Evolutionary conservation across 2,113 vertebrate species (phyloP).

Genomic region (Chaetorhynchus papuensis): DNA sequence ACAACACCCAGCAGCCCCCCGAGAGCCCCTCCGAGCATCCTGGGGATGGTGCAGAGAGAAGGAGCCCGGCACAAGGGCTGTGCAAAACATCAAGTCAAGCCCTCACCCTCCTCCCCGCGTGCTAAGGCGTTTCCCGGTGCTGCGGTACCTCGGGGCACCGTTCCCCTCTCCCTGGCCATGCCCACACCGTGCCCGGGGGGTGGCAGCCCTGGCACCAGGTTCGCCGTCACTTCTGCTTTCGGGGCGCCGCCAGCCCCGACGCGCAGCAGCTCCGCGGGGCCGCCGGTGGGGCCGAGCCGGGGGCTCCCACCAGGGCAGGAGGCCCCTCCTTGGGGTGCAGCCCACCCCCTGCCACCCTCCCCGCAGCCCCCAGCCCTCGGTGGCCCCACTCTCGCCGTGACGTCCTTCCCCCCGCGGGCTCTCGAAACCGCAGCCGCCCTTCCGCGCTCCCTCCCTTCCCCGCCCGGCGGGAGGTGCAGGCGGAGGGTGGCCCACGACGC

Average conservation of each 20-base stretch:
- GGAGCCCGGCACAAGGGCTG: accelerated
- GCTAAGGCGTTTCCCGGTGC: accelerated
- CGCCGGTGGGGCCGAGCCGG: not conserved
- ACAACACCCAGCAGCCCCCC: not conserved
- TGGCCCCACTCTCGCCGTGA: not conserved
- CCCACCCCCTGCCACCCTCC: not conserved
- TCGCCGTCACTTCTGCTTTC: conserved; percentile 9
- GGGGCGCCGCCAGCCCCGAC: accelerated
- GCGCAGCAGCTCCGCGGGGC: not conserved
- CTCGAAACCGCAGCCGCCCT: not conserved
- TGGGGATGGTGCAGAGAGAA: accelerated
- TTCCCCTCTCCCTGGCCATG: not conserved
- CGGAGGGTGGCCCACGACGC: not conserved
- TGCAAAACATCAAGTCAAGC: not conserved
- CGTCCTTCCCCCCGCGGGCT: not conserved
- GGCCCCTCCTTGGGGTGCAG: not conserved
- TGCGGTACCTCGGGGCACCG: not conserved
- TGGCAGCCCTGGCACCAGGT: not conserved
- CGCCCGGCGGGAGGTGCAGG: not conserved
- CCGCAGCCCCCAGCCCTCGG: not conserved
- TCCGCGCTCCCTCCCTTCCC: not conserved
- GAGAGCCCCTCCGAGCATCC: not conserved
- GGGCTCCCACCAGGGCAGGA: not conserved
- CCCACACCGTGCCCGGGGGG: not conserved
- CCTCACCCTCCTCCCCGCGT: accelerated